Conservation (phyloP, 1,140 invertebrate species). For the Procambarus virginalis region DNA sequence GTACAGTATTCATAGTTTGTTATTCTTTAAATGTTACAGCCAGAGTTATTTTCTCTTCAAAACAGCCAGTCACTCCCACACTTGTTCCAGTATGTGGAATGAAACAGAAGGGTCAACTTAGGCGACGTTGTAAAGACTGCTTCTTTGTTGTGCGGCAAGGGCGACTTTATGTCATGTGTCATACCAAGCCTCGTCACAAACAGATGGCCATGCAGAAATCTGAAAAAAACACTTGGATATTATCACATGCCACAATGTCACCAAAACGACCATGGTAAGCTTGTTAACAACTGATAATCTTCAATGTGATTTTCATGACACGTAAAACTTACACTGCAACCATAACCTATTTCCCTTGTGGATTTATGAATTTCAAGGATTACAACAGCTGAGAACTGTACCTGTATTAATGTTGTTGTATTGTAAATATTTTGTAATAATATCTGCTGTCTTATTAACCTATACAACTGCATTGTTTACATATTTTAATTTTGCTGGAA, state of each 20-base stretch:
- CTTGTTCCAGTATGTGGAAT: slow-evolving; percentile 29
- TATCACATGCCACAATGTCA: slow-evolving; percentile 31
- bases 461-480: neutral
- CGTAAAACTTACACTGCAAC: neutral
- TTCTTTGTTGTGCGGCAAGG: slow-evolving; percentile 27
- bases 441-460: neutral
- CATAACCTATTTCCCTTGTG: neutral
- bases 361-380: no score
- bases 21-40: no score
- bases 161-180: slow-evolving; percentile 32
- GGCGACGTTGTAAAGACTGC: slow-evolving; percentile 39
- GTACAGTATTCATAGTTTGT: no score
- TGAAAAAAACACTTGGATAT: slow-evolving; percentile 57
- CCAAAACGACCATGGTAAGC: slow-evolving; percentile 21
- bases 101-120: slow-evolving; percentile 29
- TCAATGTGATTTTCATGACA: no score
- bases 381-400: neutral
- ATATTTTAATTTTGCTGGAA: no score
- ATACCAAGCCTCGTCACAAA: slow-evolving; percentile 50
- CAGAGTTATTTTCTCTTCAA: neutral
- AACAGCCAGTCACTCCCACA: slow-evolving; percentile 1
- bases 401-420: neutral
- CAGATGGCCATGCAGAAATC: slow-evolving; percentile 47
- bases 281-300: no score
- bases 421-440: slow-evolving; percentile 5